Evolutionary conservation across 1,140 invertebrate genomes (phyloP), one percentile per base, ranked within the genome.

Genomic region (Aradophagus sp.): DNA sequence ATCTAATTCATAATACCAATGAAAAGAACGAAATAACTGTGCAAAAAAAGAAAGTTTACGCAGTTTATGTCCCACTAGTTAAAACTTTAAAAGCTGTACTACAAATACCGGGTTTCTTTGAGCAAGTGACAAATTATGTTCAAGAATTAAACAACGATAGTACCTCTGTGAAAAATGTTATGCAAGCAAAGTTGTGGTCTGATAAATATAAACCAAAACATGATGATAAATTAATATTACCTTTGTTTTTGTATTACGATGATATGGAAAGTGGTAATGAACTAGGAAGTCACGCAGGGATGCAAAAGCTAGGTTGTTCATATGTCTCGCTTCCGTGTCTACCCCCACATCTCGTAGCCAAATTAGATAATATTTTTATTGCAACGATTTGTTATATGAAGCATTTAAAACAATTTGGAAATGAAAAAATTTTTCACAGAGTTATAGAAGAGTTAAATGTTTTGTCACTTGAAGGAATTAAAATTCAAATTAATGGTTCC

Each of bases 101-200:
- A 5, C 12, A 26, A 27, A 15, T 27, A n/a, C 23, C 39, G 14
- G 12, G 13, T 14, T 2, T 42, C 2, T 15, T 27, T 15, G 2
- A 42, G 15, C 12, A 42, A 42, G 27, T 14, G 12, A 8, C 6
- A 27, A 42, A 26, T 3, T 42, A 27, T 10, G 4, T 14, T 4
- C 4, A 42, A 10, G 2, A 26, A 5, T 15, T 42, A 11, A 1
- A 13, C 1, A 6, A 42, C 1, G 15, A 27, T 8, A 42, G 2
- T 2, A 10, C 1, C 5, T 14, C 12, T 10, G 5, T 42, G 5
- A 1, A 3, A 8, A 42, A 42, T 27, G 8, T 42, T 27, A 15
- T 42, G 8, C 39, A 42, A 27, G 20, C 11, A 14, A 13, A 42
- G 2, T 42, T 42, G 12, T 42, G 39, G 39, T 8, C 8, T 7